A percentile compares a stretch with the other conserved stretches of the same genome.
Evolutionary conservation across 2,888 invertebrate genomes (phyloP).

Genomic region (Steinernema hermaphroditum): DNA sequence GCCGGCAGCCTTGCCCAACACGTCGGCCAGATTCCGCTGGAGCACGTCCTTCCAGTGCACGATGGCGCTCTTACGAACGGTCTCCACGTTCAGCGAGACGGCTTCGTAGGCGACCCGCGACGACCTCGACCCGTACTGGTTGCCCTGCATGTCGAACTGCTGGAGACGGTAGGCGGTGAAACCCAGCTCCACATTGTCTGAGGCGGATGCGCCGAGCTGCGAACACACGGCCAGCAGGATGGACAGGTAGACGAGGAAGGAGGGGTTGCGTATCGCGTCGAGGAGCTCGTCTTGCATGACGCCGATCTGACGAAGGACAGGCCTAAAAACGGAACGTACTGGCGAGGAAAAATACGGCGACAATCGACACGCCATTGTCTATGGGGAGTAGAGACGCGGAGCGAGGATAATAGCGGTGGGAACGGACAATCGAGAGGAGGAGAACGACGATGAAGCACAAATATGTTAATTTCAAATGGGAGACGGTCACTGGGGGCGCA

Average conservation of each 20-base stretch:
- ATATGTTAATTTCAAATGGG: conserved; percentile 19
- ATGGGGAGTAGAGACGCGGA: neutral
- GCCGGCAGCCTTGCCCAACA: conserved; percentile 52
- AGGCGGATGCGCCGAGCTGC: neutral
- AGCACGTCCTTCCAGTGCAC: conserved; percentile 61
- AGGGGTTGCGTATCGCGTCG: neutral
- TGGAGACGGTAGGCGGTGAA: conserved; percentile 63
- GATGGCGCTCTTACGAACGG: conserved; percentile 57
- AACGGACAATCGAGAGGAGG: neutral
- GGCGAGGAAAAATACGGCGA: neutral
- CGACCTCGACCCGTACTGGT: conserved; percentile 53
- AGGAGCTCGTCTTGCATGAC: conserved; percentile 20
- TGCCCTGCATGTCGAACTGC: conserved; percentile 62
- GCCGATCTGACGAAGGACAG: neutral
- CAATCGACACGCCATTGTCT: conserved; percentile 6
- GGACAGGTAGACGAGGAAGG: conserved; percentile 8
- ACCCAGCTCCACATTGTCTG: conserved; percentile 41
- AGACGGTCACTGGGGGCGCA: neutral
- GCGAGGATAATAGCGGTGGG: neutral
- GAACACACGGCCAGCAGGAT: neutral
- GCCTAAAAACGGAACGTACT: neutral
- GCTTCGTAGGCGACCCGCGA: conserved; percentile 61
- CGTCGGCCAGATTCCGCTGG: conserved; percentile 47
- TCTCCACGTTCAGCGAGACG: conserved; percentile 51
- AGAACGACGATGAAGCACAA: neutral